Evolutionary conservation across 2,888 invertebrate species (phyloP), one percentile per base, ranked within the genome.

Genomic region (Drosophila subquinaria): DNA sequence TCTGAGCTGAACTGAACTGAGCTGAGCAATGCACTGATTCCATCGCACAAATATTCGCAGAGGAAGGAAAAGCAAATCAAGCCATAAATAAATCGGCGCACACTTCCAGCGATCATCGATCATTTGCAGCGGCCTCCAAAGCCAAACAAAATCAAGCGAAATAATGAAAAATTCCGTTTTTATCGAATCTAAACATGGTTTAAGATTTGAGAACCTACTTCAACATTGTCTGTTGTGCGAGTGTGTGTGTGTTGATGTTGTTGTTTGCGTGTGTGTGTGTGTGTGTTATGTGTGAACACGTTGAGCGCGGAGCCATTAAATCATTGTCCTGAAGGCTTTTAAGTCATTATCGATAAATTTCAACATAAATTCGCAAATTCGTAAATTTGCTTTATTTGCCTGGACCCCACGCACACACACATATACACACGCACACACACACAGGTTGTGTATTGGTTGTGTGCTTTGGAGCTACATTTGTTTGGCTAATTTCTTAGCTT

Each of bases 291-390:
- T 80, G 78, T 79, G 79, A 77, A 76, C 78, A 77, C 73, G 85
- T 70, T 73, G 78, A 71, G 55, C 65, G 76, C 73, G 75, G 78
- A 67, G 88, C 82, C 90, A 88, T 91, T 92, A 92, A 92, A 92
- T 92, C 92, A 92, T 91, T 92, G 92, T 91, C 90, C 91, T 91
- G 90, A 90, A 91, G 91, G 92, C 91, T 92, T 92, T 91, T 91
- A 92, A 91, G 92, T 92, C 93, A 92, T 92, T 92, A 92, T 92
- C 92, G 91, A 92, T 92, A 92, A 91, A 92, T 89, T 91, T 91
- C 86, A 88, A 90, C 92, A 92, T 92, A 92, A 92, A 65, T 65
- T 65, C 64, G 64, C 38, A 92, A 92, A 92, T 92, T 91, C 85
- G 76, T 78, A 89, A 91, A 90, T 89, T 91, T 90, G 85, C 88